Evolutionary conservation across 2,888 invertebrate species (phyloP).

Genomic region (Junonia oenone): DNA sequence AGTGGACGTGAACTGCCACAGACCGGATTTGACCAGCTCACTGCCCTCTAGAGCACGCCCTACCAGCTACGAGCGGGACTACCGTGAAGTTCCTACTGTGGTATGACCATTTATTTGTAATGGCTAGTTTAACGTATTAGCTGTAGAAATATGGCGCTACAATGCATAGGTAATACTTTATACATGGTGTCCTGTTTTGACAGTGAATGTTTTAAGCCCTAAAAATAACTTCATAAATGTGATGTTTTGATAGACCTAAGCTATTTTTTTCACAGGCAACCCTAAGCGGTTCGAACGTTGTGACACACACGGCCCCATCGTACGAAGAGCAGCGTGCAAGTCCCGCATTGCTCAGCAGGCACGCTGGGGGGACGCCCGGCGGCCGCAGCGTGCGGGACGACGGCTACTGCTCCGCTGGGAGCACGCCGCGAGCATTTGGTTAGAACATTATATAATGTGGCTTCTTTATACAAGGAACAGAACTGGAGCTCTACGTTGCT

Average conservation of each 20-base stretch:
- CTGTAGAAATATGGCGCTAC: too few relatives aligned
- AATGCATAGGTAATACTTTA: too few relatives aligned
- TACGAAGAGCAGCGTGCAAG: constrained; percentile 71
- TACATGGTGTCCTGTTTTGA: too few relatives aligned
- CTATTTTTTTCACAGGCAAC: constrained; percentile 48
- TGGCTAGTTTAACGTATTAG: too few relatives aligned
- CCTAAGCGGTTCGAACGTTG: constrained; percentile 49
- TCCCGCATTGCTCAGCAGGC: constrained; percentile 59
- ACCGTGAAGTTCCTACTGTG: constrained; percentile 56
- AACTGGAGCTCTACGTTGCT: too few relatives aligned
- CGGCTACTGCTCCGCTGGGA: constrained; percentile 83
- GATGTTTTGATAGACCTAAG: too few relatives aligned
- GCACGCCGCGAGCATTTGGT: constrained; percentile 83
- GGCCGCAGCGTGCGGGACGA: constrained; percentile 78
- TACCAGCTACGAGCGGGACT: constrained; percentile 49
- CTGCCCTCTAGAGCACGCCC: constrained; percentile 42
- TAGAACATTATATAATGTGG: constrained; percentile 37
- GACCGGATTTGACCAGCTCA: constrained; percentile 48
- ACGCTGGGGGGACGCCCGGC: constrained; percentile 59
- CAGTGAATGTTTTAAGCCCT: too few relatives aligned
- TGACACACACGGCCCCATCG: constrained; percentile 68
- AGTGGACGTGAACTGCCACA: constrained; percentile 43
- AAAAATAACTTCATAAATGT: too few relatives aligned
- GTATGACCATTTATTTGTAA: constrained; percentile 38
- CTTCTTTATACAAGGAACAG: too few relatives aligned